These are phyloP conservation scores for Hoplias malabaricus DNA, from an alignment of 2,113 vertebrate genomes.

Conservation along the genomic window DNA sequence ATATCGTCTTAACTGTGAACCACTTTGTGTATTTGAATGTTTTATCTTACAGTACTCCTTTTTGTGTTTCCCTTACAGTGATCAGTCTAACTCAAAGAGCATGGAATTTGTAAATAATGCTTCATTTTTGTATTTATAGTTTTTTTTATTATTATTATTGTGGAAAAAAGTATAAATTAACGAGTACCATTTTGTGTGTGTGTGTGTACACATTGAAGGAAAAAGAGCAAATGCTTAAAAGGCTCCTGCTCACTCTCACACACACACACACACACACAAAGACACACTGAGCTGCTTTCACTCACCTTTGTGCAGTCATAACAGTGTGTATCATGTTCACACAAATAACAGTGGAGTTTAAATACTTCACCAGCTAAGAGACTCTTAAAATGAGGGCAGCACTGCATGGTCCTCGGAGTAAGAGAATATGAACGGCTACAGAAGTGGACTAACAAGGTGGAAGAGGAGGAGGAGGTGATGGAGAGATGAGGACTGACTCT, in stretches of 20 bases:
- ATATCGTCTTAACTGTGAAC: constrained; percentile 16
- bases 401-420: constrained; percentile 80
- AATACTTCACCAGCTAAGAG: constrained; percentile 55
- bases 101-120: constrained; percentile 98
- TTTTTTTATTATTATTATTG: constrained; percentile 61
- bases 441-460: constrained; percentile 71
- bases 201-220: constrained; percentile 61
- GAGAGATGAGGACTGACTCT: constrained; percentile 70
- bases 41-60: constrained; percentile 47
- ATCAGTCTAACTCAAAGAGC: constrained; percentile 92
- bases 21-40: constrained; percentile 3
- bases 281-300: constrained; percentile 79
- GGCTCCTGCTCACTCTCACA: too few species aligned
- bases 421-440: constrained; percentile 82
- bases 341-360: constrained; percentile 59
- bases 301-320: constrained; percentile 63
- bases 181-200: constrained; percentile 64
- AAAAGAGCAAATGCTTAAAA: constrained; percentile 72
- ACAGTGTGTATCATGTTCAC: constrained; percentile 55
- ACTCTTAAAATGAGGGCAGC: constrained; percentile 42
- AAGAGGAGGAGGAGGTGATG: constrained; percentile 33
- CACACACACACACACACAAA: constrained; percentile 56
- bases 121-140: constrained; percentile 96
- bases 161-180: constrained; percentile 62
- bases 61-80: constrained; percentile 85